Evolutionary conservation across 2,888 invertebrate genomes (phyloP).

Genomic region (Athalia cordata): DNA sequence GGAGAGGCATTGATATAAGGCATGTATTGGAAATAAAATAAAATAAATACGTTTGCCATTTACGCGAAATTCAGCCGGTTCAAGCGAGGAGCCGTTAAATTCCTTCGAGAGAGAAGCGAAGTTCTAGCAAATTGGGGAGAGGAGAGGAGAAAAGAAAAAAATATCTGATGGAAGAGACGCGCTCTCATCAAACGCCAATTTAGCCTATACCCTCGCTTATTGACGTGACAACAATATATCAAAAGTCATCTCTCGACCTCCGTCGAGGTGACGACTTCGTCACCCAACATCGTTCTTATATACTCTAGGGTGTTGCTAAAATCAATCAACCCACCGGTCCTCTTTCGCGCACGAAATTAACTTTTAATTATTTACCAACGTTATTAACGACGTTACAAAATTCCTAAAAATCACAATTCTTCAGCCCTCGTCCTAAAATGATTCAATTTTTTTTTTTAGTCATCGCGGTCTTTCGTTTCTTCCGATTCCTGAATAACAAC

Average conservation of each 20-base stretch:
- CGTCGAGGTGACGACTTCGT: not conserved
- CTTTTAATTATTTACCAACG: constrained; percentile 3
- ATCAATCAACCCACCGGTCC: not conserved
- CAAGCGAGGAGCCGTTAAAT: constrained; percentile 41
- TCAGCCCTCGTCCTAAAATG: no score
- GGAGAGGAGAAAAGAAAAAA: not conserved
- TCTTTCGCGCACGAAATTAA: no score
- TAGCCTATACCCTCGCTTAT: constrained; percentile 28
- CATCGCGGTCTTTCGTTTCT: no score
- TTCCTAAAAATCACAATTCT: no score
- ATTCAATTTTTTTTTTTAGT: no score
- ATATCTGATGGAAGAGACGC: constrained; percentile 22
- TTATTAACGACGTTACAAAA: no score
- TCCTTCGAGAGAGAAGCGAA: constrained; percentile 19
- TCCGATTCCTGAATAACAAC: no score
- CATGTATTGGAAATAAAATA: constrained; percentile 16
- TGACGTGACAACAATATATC: constrained; percentile 37
- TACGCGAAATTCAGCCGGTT: constrained; percentile 13
- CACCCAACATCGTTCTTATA: not conserved
- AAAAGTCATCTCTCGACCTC: constrained; percentile 2
- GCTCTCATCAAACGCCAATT: constrained; percentile 36
- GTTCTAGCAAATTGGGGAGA: not conserved
- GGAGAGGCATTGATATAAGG: not conserved
- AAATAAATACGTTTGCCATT: constrained; percentile 42
- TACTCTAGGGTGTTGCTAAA: not conserved